Base-by-base conservation (phyloP, 2,113 vertebrate species). In the Chloroceryle aenea region DNA sequence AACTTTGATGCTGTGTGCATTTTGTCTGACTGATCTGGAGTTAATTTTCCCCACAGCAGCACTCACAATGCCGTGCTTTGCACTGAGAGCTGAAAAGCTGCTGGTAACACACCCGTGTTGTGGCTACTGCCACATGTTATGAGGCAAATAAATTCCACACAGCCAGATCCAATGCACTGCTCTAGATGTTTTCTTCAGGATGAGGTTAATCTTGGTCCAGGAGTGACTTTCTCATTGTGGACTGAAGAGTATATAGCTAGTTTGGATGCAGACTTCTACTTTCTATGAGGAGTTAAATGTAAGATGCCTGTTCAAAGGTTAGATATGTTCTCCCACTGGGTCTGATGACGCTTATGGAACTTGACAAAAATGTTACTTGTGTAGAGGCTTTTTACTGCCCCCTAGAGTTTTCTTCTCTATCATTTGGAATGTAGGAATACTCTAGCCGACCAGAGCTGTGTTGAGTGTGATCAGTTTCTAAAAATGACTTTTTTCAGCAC, bases 321-420 rank as follows among this genome's bases (percentile, higher is more conserved):
- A n/a, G 20, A 30, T n/a, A 42, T 23, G 4, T 29, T 22, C 16
- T 14, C 1, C 2, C 19, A 2, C 17, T 47, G 36, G 6, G 3
- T 12, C 23, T 69, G 43, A 40, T 55, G 27, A 4, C 79, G 14
- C 43, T 75, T 56, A 18, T 50, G 5, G 4, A 38, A 84, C 30
- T 10, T 32, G 20, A 59, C 71, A 10, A 5, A 66, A 38, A 64
- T 10, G 13, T 32, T 21, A 75, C 14, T 40, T 63, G 13, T 59
- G 68, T 55, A 89, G 30, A 68, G n/a, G 7, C 12, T 14, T 21
- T 61, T 73, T 59, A 63, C 9, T 10, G 6, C 64, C 9, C 61
- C 27, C 3, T n/a, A 43, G 14, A 59, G 7, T 50, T 53, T 76
- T 66, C 10, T 78, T 10, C n/a, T 79, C 17, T 59, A 7, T 66